Evolutionary conservation across 2,888 invertebrate genomes (phyloP).

Genomic region (Odontomyia ornata): DNA sequence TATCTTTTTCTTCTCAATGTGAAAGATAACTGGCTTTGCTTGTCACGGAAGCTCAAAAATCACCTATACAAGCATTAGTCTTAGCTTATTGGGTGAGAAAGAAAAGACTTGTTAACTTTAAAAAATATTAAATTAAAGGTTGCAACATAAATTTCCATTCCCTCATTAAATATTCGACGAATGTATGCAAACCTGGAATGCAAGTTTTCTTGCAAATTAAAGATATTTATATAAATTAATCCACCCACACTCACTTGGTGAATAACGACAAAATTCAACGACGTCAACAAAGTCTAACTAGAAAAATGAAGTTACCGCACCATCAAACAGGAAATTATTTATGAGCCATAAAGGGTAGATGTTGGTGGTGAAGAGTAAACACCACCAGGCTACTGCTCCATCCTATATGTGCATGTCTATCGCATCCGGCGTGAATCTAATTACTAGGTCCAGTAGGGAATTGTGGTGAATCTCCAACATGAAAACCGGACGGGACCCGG

Average conservation of each 20-base stretch:
- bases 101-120: too few relatives aligned
- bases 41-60: too few relatives aligned
- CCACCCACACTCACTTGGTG: neutral
- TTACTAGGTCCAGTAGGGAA: conserved; percentile 44
- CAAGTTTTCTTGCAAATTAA: too few relatives aligned
- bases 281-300: conserved; percentile 25
- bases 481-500: neutral
- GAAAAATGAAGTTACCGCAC: conserved; percentile 17
- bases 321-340: conserved; percentile 47
- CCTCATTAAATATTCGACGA: too few relatives aligned
- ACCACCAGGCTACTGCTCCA: neutral
- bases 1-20: too few relatives aligned
- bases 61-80: too few relatives aligned
- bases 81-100: too few relatives aligned
- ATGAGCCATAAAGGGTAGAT: conserved; percentile 38
- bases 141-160: too few relatives aligned
- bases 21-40: too few relatives aligned
- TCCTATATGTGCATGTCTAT: conserved; percentile 27
- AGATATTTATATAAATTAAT: too few relatives aligned
- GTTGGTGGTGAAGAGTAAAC: neutral
- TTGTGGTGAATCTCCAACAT: conserved; percentile 5
- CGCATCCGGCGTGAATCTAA: conserved; percentile 47
- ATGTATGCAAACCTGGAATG: too few relatives aligned
- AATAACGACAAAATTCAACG: conserved; percentile 27
- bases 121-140: too few relatives aligned